Conservation (phyloP, 2,888 invertebrate species). For the Tortrix viridana region DNA sequence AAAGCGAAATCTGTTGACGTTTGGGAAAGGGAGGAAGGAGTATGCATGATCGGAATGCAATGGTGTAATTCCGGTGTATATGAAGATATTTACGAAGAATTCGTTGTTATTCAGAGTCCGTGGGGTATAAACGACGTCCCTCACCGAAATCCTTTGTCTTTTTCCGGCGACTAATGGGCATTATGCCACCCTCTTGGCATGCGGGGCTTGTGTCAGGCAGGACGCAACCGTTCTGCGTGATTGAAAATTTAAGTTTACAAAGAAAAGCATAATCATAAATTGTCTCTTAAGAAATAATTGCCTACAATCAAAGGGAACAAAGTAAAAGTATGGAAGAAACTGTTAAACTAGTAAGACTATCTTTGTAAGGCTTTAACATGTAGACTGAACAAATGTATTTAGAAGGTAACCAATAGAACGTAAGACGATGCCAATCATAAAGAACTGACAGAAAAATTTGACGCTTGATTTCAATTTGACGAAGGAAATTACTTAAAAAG, state of each 20-base stretch:
- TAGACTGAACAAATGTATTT: too few relatives aligned
- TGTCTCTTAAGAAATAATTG: neutral
- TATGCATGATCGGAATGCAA: constrained; percentile 78
- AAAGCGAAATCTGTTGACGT: constrained; percentile 58
- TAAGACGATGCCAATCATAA: too few relatives aligned
- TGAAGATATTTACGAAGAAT: constrained; percentile 80
- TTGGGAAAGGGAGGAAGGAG: constrained; percentile 69
- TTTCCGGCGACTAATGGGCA: constrained; percentile 66
- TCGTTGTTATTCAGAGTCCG: constrained; percentile 76
- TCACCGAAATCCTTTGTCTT: constrained; percentile 74
- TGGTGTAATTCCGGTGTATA: constrained; percentile 72
- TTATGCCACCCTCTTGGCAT: constrained; percentile 73
- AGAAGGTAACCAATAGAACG: too few relatives aligned
- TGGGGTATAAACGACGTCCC: constrained; percentile 80
- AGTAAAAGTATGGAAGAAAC: too few relatives aligned
- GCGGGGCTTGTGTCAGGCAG: constrained; percentile 74
- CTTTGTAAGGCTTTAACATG: too few relatives aligned
- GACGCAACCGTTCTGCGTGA: constrained; percentile 80
- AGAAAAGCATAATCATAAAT: constrained; percentile 43
- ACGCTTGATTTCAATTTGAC: too few relatives aligned
- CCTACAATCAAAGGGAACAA: neutral
- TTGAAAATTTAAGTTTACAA: constrained; percentile 65
- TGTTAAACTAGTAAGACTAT: too few relatives aligned
- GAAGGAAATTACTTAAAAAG: too few relatives aligned
- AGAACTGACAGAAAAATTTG: too few relatives aligned